Percentiles rank a stretch among this genome's conserved stretches.
Evolutionary conservation across 2,888 invertebrate species (phyloP).

Genomic region (Cyclophora punctaria): DNA sequence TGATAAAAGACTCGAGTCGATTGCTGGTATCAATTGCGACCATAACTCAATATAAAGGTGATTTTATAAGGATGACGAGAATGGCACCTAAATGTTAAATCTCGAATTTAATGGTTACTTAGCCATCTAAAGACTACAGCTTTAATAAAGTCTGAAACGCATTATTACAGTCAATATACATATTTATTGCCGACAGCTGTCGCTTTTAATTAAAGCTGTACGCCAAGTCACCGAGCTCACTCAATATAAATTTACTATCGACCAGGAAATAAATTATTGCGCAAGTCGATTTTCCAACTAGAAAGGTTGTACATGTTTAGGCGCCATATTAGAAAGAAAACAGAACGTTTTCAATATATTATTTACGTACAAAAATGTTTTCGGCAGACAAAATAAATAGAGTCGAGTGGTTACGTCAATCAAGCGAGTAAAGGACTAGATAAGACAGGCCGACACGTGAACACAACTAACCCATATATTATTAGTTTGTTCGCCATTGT

Average conservation of each 20-base stretch:
- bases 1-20: conserved; percentile 19
- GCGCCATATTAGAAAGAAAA: background rate
- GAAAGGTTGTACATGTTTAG: background rate
- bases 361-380: conserved; percentile 23
- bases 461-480: conserved; percentile 61
- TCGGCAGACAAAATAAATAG: conserved; percentile 41
- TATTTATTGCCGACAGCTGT: conserved; percentile 37
- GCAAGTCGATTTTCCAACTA: conserved; percentile 4
- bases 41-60: conserved; percentile 10
- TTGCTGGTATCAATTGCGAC: conserved; percentile 16
- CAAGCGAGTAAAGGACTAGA: conserved; percentile 50
- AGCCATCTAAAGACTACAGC: background rate
- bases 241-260: background rate
- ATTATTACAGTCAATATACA: conserved; percentile 26
- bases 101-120: conserved; percentile 1
- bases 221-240: conserved; percentile 10
- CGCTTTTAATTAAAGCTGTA: conserved; percentile 34
- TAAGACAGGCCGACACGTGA: conserved; percentile 50
- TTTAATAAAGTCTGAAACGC: conserved; percentile 15
- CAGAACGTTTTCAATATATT: background rate
- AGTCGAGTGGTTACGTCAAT: conserved; percentile 46
- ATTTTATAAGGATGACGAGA: too few species aligned
- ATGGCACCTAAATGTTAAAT: background rate
- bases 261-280: background rate
- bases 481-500: conserved; percentile 64